Evolutionary conservation across 2,797 vertebrate genomes (phyloP).

Genomic region (Cebuella pygmaea): DNA sequence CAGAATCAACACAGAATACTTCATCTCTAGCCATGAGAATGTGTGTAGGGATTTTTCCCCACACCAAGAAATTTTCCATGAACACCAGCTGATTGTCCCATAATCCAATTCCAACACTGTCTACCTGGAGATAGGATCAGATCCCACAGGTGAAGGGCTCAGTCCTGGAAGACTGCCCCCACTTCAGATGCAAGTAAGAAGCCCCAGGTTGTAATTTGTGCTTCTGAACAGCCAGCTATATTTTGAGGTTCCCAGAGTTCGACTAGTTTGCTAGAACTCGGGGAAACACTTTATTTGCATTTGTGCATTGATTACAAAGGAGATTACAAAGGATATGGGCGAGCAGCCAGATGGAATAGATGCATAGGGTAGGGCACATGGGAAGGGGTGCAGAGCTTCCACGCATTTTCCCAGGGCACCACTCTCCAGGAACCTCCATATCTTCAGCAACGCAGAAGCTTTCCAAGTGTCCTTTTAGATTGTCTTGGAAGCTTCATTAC

Average conservation of each 20-base stretch:
- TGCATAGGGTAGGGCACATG: too few relatives aligned
- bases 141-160: not conserved
- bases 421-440: too few relatives aligned
- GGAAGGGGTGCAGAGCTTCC: not conserved
- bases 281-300: not conserved
- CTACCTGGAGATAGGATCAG: not conserved
- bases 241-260: not conserved
- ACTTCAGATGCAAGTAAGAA: not conserved
- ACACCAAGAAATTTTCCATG: too few relatives aligned
- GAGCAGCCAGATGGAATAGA: not conserved
- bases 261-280: not conserved
- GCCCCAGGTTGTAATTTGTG: not conserved
- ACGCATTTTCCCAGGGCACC: accelerated
- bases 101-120: too few relatives aligned
- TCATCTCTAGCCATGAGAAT: not conserved
- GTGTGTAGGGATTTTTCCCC: not conserved
- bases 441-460: not conserved
- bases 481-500: not conserved
- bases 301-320: not conserved
- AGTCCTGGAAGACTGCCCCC: not conserved
- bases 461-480: not conserved
- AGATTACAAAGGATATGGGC: not conserved
- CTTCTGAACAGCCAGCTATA: not conserved
- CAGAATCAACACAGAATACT: not conserved
- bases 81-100: not conserved